phyloP scores from a whole-genome alignment of 1,140 invertebrate genomes.

The Zaprionus vittiger region DNA sequence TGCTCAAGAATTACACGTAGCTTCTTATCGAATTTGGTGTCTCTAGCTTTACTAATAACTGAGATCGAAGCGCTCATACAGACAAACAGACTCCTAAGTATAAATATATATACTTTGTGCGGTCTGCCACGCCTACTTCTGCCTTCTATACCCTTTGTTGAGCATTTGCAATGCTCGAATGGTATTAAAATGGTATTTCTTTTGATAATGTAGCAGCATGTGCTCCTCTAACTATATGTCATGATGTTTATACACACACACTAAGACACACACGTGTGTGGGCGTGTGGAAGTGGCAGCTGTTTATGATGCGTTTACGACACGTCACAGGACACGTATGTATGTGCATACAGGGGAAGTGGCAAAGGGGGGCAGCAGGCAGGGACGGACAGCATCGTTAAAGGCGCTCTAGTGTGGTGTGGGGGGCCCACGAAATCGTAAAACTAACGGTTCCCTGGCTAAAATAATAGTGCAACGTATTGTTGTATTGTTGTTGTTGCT shows the following conservation, averaged over 20 bases:
- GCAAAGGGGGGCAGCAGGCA: neutral
- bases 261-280: neutral
- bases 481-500: slow-evolving; percentile 25
- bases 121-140: no score
- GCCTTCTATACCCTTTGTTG: no score
- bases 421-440: slow-evolving; percentile 30
- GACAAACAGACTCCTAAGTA: no score
- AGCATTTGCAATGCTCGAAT: no score
- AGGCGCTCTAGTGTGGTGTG: slow-evolving; percentile 10
- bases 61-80: no score
- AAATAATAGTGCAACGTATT: slow-evolving; percentile 40
- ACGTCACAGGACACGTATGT: slow-evolving; percentile 58
- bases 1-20: no score
- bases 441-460: slow-evolving; percentile 36
- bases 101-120: no score
- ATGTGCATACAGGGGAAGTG: neutral
- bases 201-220: slow-evolving; percentile 31
- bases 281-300: slow-evolving; percentile 44
- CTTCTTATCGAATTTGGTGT: no score
- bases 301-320: slow-evolving; percentile 77
- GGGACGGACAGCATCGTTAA: slow-evolving; percentile 33
- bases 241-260: neutral
- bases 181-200: neutral
- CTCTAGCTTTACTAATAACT: no score
- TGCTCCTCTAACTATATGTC: neutral